These are phyloP conservation scores for Phymastichus coffea DNA, from an alignment of 1,140 invertebrate genomes.

Conservation along the genomic window DNA sequence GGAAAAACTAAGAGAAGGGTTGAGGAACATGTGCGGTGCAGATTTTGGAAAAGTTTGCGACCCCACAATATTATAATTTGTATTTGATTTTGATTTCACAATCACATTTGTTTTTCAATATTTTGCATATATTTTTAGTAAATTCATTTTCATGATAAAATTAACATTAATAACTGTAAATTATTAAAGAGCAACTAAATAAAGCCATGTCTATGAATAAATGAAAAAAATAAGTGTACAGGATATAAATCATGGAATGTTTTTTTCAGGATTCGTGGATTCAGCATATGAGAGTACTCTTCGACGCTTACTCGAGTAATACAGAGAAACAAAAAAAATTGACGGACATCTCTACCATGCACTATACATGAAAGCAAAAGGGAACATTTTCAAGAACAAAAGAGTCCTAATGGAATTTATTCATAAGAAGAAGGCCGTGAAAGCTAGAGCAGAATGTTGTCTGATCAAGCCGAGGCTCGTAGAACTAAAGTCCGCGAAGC, in stretches of 20 bases:
- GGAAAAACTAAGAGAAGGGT: too few relatives aligned
- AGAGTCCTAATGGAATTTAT: conserved; percentile 99
- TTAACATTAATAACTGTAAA: too few relatives aligned
- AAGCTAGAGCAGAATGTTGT: conserved; percentile 95
- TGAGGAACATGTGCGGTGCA: too few relatives aligned
- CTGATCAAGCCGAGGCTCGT: conserved; percentile 96
- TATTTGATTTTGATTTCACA: background rate
- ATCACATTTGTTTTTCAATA: background rate
- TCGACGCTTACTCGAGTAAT: conserved; percentile 91
- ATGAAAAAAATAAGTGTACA: too few relatives aligned
- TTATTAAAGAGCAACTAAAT: too few relatives aligned
- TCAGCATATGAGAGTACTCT: conserved; percentile 91
- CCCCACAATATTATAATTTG: conserved; percentile 7
- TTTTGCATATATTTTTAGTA: background rate
- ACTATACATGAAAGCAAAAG: conserved; percentile 99
- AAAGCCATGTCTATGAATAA: too few relatives aligned
- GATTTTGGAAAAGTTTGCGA: too few relatives aligned
- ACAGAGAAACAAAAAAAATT: conserved; percentile 98
- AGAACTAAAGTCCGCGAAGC: conserved; percentile 95
- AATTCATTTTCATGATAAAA: background rate
- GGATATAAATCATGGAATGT: too few relatives aligned
- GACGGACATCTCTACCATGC: conserved; percentile 98
- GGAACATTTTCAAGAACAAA: conserved; percentile 99
- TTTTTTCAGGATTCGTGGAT: conserved; percentile 88
- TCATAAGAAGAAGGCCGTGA: conserved; percentile 99